These are phyloP conservation scores for Chlorocebus sabaeus DNA, from an alignment of 2,113 vertebrate genomes.

Conservation along the genomic window DNA sequence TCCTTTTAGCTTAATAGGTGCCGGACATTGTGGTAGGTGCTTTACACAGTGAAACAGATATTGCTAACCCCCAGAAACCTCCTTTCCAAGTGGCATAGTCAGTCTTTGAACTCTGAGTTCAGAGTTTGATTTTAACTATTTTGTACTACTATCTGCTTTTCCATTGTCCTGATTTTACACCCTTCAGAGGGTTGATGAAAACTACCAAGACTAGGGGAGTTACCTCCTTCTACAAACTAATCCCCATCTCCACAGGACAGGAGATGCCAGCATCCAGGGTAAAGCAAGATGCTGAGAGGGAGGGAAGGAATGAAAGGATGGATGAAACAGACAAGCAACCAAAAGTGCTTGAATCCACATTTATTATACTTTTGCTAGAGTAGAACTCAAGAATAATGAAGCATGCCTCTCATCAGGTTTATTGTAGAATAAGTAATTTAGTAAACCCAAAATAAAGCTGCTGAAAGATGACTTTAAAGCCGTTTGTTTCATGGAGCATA, in stretches of 20 bases:
- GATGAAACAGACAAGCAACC: neutral
- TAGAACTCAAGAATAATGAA: conserved; percentile 45
- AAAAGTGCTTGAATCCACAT: neutral
- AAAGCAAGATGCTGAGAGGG: neutral
- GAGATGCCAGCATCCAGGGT: rapidly evolving
- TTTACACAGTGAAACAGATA: neutral
- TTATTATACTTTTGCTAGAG: conserved; percentile 27
- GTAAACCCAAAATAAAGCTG: conserved; percentile 55
- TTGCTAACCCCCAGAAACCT: neutral
- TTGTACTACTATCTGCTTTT: neutral
- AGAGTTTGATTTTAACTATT: neutral
- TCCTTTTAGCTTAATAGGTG: neutral
- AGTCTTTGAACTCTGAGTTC: neutral
- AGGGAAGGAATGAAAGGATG: neutral
- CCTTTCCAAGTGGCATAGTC: neutral
- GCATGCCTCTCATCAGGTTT: conserved; percentile 41
- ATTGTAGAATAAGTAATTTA: conserved; percentile 60
- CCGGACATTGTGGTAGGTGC: neutral
- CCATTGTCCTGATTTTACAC: neutral
- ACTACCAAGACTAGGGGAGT: neutral
- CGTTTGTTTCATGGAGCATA: conserved; percentile 51
- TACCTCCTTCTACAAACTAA: neutral
- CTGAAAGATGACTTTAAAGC: conserved; percentile 39
- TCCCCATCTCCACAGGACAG: neutral
- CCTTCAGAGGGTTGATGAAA: neutral